These are phyloP conservation scores for Carterocephalus palaemon DNA, from an alignment of 2,888 invertebrate genomes.

Conservation along the genomic window DNA sequence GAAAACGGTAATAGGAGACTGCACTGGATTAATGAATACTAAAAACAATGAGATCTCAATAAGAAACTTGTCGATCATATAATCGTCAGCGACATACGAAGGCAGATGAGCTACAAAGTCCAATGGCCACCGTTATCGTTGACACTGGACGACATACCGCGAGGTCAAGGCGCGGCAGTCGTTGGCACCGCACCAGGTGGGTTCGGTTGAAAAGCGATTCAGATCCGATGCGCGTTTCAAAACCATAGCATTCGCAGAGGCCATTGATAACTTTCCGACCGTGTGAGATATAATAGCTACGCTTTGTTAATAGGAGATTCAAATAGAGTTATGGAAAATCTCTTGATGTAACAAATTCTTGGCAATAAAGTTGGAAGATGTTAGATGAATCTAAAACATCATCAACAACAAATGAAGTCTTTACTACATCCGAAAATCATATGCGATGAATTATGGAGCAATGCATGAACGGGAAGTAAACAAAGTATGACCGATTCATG, in stretches of 20 bases:
- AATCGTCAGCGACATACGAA: conserved; percentile 28
- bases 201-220: conserved; percentile 38
- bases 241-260: conserved; percentile 25
- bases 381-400: not conserved
- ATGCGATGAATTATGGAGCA: not conserved
- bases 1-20: no score
- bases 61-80: conserved; percentile 26
- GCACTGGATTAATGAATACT: not conserved
- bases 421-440: conserved; percentile 4
- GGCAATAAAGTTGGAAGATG: no score
- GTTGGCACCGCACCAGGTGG: conserved; percentile 65
- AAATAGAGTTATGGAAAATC: no score
- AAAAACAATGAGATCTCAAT: not conserved
- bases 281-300: conserved; percentile 1
- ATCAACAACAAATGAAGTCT: not conserved
- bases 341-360: no score
- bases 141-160: conserved; percentile 41
- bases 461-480: conserved; percentile 29
- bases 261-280: conserved; percentile 22
- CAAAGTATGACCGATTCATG: conserved; percentile 39
- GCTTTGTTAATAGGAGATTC: no score
- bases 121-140: conserved; percentile 19
- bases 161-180: conserved; percentile 68
- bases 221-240: conserved; percentile 30
- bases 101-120: conserved; percentile 16